Evolutionary conservation across 2,888 invertebrate species (phyloP), one percentile per base, ranked within the genome.

Genomic region (Dryobota labecula): DNA sequence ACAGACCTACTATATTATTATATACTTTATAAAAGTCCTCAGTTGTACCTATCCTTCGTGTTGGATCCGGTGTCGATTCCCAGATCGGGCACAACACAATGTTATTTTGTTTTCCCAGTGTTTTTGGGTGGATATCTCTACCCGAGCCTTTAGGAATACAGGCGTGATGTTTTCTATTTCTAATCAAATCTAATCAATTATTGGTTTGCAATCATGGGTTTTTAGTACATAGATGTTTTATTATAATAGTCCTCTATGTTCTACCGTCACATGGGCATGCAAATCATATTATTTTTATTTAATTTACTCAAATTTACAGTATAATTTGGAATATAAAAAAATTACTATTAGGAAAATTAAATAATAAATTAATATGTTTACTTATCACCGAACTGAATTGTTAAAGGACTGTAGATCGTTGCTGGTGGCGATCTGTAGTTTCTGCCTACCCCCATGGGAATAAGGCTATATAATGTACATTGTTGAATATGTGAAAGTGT

Each of bases 401-500:
- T 24, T 18, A 18, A 24, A 57, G 18, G 5, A 24, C 36, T 36
- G 9, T n/a, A n/a, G 7, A 30, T 30, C 18, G 54, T 33, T 11
- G 33, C 20, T 1, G 7, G 8, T 24, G n/a, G n/a, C 8, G 2
- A 4, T 56, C 56, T 36, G 24, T 24, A 38, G 15, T 18, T 36
- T 24, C 8, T 57, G 18, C 36, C 33, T 20, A 20, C 2, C 15
- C n/a, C 15, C 57, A 9, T 38, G 8, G 2, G 5, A 24, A 24
- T n/a, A 9, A 24, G 5, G 5, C 2, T 38, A 1, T 57, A 38
- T 57, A 18, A 18, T 2, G 9, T 24, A 9, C 18, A 20, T 24
- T 24, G 41, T 47, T 49, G 24, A 33, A n/a, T n/a, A 54, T 27
- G 58, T n/a, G 33, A 57, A 74, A 67, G 45, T 61, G 11, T 20